Conservation (phyloP, 2,888 invertebrate genomes). For the Marasmarcha lunaedactyla region DNA sequence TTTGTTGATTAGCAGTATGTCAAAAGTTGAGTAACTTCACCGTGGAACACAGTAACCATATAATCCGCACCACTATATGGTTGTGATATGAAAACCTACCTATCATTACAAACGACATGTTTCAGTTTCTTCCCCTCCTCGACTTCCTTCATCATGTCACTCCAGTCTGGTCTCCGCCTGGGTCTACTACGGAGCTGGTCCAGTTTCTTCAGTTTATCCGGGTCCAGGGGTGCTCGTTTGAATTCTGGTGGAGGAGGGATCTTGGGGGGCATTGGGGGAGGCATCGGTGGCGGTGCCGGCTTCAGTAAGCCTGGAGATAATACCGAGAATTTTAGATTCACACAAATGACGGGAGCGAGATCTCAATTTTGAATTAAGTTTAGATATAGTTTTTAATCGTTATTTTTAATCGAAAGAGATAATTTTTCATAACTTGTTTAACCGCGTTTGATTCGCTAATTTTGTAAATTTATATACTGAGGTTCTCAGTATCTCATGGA, state of each 20-base stretch:
- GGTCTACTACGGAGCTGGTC: constrained; percentile 83
- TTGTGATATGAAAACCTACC: no score
- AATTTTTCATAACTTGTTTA: no score
- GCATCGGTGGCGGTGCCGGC: constrained; percentile 73
- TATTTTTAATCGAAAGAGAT: no score
- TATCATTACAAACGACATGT: constrained; percentile 88
- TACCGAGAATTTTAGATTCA: no score
- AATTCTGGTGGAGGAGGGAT: constrained; percentile 72
- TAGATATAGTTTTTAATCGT: no score
- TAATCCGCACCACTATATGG: no score
- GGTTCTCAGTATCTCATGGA: no score
- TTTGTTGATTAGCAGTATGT: no score
- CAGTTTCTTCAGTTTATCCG: constrained; percentile 73
- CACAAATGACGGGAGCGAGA: constrained; percentile 2
- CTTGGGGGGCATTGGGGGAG: constrained; percentile 79
- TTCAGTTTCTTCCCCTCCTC: constrained; percentile 82
- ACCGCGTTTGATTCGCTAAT: no score
- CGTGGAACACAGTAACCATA: no score
- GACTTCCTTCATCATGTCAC: constrained; percentile 92
- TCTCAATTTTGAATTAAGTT: neutral
- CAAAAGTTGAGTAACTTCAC: no score
- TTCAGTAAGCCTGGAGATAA: constrained; percentile 53
- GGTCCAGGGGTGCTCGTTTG: constrained; percentile 70
- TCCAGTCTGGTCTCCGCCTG: constrained; percentile 88
- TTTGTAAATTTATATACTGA: no score